Conservation (phyloP, 2,113 vertebrate genomes). For the Pan troglodytes region NHGRI_mPanTro3-v2.1_pri NC_072398.2:200592501-200593000, state of each 20-base stretch:
- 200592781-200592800: fast-evolving
- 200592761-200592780: background rate
- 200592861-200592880: background rate
- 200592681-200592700: background rate
- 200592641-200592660: too few relatives aligned
- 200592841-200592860: background rate
- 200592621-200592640: background rate
- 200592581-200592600: fast-evolving
- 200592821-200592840: background rate
- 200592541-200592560: background rate
- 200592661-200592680: background rate
- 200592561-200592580: fast-evolving
- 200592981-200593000: background rate
- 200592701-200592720: background rate
- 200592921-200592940: background rate
- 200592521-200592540: fast-evolving
- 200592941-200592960: background rate
- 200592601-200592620: background rate
- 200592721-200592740: background rate
- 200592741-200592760: fast-evolving
- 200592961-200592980: background rate
- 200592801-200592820: fast-evolving
- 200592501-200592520: background rate
- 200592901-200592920: background rate
- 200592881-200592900: background rate